Base-by-base conservation (phyloP, 2,113 vertebrate species). In the Xiphophorus maculatus region DNA sequence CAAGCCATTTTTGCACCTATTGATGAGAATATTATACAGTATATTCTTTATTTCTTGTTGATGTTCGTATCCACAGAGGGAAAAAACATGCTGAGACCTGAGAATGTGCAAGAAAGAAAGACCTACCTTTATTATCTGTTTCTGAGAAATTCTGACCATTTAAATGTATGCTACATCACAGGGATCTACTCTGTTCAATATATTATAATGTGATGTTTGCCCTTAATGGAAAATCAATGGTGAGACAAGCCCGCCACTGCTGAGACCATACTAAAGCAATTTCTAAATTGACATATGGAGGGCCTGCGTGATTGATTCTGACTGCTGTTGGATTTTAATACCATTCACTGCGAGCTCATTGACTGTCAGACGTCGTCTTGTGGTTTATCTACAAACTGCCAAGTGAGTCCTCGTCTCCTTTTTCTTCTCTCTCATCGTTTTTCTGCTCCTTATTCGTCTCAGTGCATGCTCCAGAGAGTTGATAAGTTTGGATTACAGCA, bases 161-260 rank as follows among this genome's bases (percentile, higher is more conserved):
- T 89, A 88, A 90, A 94, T 93, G 90, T 89, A 87, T 72, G 83
- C 83, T 84, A 79, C 92, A 92, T 92, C 88, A 88, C 86, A 66
- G 35, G 79, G 84, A 88, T 89, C 90, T 92, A 78, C 77, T 84
- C 81, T 66, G 74, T 91, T 94, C 92, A 68, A 94, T 93, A 90
- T 90, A 93, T 94, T 93, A 85, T 90, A 94, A 94, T 91, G 93
- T 81, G 87, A 91, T 88, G 94, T 90, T 90, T 79, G 86, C 40
- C 76, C 88, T 91, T 94, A 94, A 95, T 95, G 93, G 90, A 90
- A 91, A 95, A 94, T 95, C 94, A 88, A 94, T 95, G 83, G 60
- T 0, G 63, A 89, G 91, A 94, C 93, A 93, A 93, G 92, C 77
- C 87, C 73, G 80, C 89, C 91, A 91, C 88, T 78, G 79, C 87